These are phyloP conservation scores for Pangasius krempfi DNA, from an alignment of 2,797 vertebrate genomes.

Conservation along the genomic window DNA sequence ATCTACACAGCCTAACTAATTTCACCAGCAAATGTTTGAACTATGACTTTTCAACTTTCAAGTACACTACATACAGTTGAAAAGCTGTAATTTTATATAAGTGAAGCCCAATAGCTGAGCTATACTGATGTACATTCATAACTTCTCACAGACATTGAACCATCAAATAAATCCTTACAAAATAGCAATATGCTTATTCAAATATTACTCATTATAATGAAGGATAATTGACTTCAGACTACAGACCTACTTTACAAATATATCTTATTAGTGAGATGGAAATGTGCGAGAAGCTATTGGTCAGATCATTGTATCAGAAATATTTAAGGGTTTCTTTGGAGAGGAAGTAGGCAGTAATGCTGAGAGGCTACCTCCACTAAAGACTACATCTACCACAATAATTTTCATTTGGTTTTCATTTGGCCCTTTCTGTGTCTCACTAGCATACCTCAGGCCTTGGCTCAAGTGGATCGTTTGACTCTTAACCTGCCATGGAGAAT, in stretches of 20 bases:
- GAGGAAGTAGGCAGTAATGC: constrained; percentile 42
- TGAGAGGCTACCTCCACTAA: constrained; percentile 45
- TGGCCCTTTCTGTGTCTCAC: constrained; percentile 37
- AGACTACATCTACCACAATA: constrained; percentile 40
- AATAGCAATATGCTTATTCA: not conserved
- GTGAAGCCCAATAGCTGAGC: not conserved
- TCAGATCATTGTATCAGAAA: constrained; percentile 31
- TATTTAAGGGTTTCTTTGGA: constrained; percentile 37
- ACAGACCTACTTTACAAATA: not conserved
- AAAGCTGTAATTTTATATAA: constrained; percentile 4
- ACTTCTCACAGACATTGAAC: not conserved
- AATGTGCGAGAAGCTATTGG: constrained; percentile 28
- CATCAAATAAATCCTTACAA: not conserved
- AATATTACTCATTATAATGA: not conserved
- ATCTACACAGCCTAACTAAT: not conserved
- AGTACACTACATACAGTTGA: not conserved
- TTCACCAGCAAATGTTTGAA: not conserved
- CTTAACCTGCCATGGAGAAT: constrained; percentile 65
- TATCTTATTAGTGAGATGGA: not conserved
- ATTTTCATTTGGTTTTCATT: constrained; percentile 60
- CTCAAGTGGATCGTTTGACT: constrained; percentile 51
- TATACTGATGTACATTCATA: not conserved
- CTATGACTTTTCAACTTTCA: not conserved
- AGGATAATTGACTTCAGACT: not conserved
- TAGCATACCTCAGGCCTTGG: constrained; percentile 42